These are phyloP conservation scores for Drosophila melanosoma DNA, from an alignment of 2,888 invertebrate genomes.

Conservation along the genomic window DNA sequence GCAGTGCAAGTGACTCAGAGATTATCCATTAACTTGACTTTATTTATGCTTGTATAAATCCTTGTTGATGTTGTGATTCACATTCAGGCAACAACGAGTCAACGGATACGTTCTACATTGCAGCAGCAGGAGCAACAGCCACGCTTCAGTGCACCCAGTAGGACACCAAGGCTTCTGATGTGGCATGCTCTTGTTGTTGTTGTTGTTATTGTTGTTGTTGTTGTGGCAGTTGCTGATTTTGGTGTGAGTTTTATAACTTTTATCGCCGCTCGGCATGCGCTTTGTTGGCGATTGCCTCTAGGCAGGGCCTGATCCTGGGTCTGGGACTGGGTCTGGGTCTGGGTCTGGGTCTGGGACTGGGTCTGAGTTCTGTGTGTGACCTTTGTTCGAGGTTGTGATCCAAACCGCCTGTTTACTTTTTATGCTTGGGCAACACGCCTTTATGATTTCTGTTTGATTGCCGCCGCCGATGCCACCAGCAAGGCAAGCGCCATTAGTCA, in stretches of 20 bases:
- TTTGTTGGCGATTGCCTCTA: constrained; percentile 16
- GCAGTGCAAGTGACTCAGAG: constrained; percentile 1
- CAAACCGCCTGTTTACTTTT: constrained; percentile 61
- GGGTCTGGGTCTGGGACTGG: neutral
- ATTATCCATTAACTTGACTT: neutral
- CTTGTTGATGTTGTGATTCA: constrained; percentile 40
- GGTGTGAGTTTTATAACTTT: constrained; percentile 65
- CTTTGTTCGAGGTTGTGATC: constrained; percentile 57
- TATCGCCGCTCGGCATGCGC: constrained; percentile 72
- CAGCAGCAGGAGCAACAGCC: constrained; percentile 35
- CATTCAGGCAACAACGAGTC: constrained; percentile 30
- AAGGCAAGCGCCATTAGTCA: constrained; percentile 76
- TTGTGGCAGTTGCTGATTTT: constrained; percentile 8
- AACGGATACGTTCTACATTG: constrained; percentile 42
- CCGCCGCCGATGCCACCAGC: constrained; percentile 62
- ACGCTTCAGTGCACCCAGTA: constrained; percentile 67
- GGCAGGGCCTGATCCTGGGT: neutral
- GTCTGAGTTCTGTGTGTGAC: constrained; percentile 16
- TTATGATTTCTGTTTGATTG: constrained; percentile 81
- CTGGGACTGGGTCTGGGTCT: neutral
- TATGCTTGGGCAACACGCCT: constrained; percentile 79
- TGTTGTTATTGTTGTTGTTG: constrained; percentile 10
- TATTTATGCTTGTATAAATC: constrained; percentile 5
- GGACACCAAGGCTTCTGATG: constrained; percentile 7
- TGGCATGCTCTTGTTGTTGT: constrained; percentile 4